Base-by-base conservation (phyloP, 2,888 invertebrate species). In the Mactromeris polynyma region DNA sequence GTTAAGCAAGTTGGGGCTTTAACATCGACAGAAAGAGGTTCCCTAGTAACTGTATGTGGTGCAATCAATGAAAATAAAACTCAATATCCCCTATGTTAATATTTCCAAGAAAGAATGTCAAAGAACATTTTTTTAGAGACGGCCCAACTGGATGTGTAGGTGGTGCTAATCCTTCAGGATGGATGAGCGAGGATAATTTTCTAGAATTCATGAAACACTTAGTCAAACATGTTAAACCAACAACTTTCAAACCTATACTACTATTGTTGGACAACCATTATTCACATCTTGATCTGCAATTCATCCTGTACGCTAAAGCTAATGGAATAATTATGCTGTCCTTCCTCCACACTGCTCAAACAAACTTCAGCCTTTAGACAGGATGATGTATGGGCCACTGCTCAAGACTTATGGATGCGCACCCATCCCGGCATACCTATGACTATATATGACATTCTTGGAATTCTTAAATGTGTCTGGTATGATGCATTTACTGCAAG, bases 281-380 rank as follows among this genome's bases (percentile, higher is more conserved):
- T 9, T 51, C 51, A 4, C 85, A 85, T 80, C 36, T 79, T 33
- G 9, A 38, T 19, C 4, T 85, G 7, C 40, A 85, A 11, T 26
- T 40, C 19, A 4, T 85, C 17, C 17, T 33, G 14, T 31, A 77
- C 38, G 85, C 85, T 1, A 85, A 40, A 64, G 80, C 17, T 21
- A 85, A 85, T 58, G 58, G 85, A 19, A 80, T 85, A 19, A 38
- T 54, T 2, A 85, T 80, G 78, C 21, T 85, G 64, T 42, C 80
- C 7, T 85, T n/a, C 85, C 85, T 26, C 80, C 36, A 21, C 84
- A 84, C 36, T 73, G 73, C 31, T 42, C 46, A 14, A 80, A 85
- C 33, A 80, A 80, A 31, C n/a, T 85, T 26, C 85, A 85, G 26
- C 80, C 85, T n/a, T 36, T 85, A 17, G 85, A 85, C 31, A 38